A percentile compares a stretch with the other conserved stretches of the same genome.
Conservation (phyloP, 2,113 vertebrate genomes). For the Grallaria varia region DNA sequence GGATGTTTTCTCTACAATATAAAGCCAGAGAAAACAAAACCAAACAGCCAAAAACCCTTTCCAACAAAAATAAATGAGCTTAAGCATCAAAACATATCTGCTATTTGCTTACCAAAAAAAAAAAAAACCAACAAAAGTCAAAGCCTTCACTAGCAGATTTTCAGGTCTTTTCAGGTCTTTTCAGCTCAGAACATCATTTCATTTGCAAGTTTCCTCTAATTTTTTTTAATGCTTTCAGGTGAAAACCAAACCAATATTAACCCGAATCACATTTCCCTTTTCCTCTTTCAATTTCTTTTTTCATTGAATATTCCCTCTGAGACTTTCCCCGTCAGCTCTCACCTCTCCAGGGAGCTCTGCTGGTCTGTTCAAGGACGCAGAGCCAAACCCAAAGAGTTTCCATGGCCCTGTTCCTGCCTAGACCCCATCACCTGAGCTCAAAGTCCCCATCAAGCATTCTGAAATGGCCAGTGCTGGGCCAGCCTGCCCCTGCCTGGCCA, state of each 20-base stretch:
- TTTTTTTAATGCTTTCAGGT: not conserved
- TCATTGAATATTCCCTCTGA: not conserved
- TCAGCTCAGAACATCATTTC: not conserved
- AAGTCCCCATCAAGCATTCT: fast-evolving
- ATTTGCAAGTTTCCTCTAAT: not conserved
- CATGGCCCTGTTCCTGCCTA: fast-evolving
- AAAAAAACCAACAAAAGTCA: conserved; percentile 1
- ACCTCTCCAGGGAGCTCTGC: not conserved
- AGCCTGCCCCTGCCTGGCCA: not conserved
- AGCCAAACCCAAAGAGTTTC: not conserved
- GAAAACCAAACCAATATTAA: conserved; percentile 21
- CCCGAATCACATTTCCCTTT: not conserved
- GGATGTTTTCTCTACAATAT: conserved; percentile 32
- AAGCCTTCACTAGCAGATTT: conserved; percentile 4
- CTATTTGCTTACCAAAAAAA: not conserved
- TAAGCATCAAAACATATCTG: conserved; percentile 31
- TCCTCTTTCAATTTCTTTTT: not conserved
- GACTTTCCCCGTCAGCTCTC: not conserved
- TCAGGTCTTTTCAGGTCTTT: conserved; percentile 13
- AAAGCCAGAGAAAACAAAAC: conserved; percentile 48
- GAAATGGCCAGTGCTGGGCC: not conserved
- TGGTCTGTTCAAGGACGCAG: not conserved
- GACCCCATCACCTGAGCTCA: not conserved
- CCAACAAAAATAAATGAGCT: conserved; percentile 56
- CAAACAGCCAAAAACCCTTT: conserved; percentile 47